Evolutionary conservation across 2,888 invertebrate genomes (phyloP), one percentile per base, ranked within the genome.

Genomic region (Junonia oenone): DNA sequence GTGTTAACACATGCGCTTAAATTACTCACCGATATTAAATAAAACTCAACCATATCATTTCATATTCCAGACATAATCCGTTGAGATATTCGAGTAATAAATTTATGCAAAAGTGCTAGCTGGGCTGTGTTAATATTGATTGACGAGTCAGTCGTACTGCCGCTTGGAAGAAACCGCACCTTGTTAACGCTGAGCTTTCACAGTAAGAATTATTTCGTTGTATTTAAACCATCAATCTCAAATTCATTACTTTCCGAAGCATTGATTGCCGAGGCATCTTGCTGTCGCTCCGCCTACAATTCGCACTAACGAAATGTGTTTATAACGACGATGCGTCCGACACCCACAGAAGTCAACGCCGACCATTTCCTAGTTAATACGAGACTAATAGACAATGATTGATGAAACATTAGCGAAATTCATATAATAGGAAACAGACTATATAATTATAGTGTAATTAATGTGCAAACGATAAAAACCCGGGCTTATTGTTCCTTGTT

Each of bases 301-400:
- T 83, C 78, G 79, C 82, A 65, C 81, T 67, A 69, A 72, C 79
- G 65, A 86, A 88, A 88, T 88, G 85, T 78, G 76, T 80, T 85
- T 81, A 81, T 87, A 90, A 87, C 84, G 85, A 88, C 68, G 85
- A 88, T 69, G 67, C 66, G 64, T 62, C 75, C 67, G 71, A 83
- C 89, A 81, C 89, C 85, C 86, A 80, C 71, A 70, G 63, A 67
- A 61, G 59, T 59, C 63, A 49, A 58, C 61, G 51, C 63, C 62
- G 63, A 67, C 59, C 69, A 69, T 73, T 79, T 79, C 76, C 78
- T 81, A 76, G 72, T 83, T 77, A 78, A 22, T 22, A 22, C 3
- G 22, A 22, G 22, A 70, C 75, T 69, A 76, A 82, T 73, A 71
- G 66, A 72, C 72, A 62, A 69, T 85, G 84, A 87, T 87, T 81